A percentile compares a stretch with the other conserved stretches of the same genome.
phyloP scores from a whole-genome alignment of 2,888 invertebrate genomes.

The Drosophila helvetica region DNA sequence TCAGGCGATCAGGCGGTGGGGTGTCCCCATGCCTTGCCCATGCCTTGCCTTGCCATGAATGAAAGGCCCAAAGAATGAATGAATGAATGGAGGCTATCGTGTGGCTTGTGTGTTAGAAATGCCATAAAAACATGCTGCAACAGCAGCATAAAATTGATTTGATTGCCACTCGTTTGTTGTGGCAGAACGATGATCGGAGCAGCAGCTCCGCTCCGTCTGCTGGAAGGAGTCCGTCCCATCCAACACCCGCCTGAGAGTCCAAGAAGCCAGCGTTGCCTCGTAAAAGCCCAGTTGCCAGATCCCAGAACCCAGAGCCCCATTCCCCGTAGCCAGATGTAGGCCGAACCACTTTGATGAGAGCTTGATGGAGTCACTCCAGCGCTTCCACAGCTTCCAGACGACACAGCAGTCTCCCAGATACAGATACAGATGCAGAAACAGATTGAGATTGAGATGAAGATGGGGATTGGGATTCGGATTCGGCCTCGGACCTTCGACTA shows the following conservation, averaged over 20 bases:
- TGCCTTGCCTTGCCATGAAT: conserved; percentile 48
- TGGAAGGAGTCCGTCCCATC: conserved; percentile 5
- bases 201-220: background rate
- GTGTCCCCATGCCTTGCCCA: conserved; percentile 17
- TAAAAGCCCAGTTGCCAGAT: conserved; percentile 42
- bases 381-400: too few species aligned
- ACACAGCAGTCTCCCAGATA: background rate
- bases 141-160: conserved; percentile 74
- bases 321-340: conserved; percentile 53
- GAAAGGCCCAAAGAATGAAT: conserved; percentile 51
- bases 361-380: conserved; percentile 52
- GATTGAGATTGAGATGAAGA: conserved; percentile 18
- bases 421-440: conserved; percentile 1
- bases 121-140: conserved; percentile 61
- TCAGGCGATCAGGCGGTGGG: background rate
- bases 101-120: conserved; percentile 65
- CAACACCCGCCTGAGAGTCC: conserved; percentile 44
- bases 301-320: background rate
- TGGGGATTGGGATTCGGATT: conserved; percentile 22
- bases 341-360: conserved; percentile 52
- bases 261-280: conserved; percentile 57
- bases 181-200: conserved; percentile 29
- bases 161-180: conserved; percentile 57
- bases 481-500: background rate
- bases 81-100: conserved; percentile 53